Evolutionary conservation across 37 sponge, comb jelly and placozoan species (phyloP), one percentile per base, ranked within the genome.

Genomic region (Amphimedon queenslandica): DNA sequence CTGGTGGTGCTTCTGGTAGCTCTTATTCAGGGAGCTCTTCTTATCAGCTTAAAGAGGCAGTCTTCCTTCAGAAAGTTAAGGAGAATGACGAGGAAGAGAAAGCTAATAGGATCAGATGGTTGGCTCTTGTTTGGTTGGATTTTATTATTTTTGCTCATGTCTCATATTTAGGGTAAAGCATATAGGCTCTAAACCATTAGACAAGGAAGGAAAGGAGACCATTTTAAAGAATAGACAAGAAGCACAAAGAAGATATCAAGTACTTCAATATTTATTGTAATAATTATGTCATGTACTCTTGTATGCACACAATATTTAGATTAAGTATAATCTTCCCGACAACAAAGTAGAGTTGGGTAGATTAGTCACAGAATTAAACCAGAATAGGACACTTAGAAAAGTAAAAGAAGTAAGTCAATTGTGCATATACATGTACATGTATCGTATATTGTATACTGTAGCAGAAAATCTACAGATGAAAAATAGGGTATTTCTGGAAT

Each of bases 71-170:
- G 38, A 36, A 40, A 63, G 82, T 87, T 0, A 37, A 64, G 29
- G 55, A 76, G 39, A 41, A 58, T 25, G 72, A 70, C 3, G 71
- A 31, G 1, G 77, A 87, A 37, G 87, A 87, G 68, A 70, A 67
- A 67, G 73, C 88, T 29, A 72, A 70, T 34, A 76, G 72, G 40
- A 77, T 75, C 24, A 76, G 70, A 71, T 80, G 87, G 87, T 87
- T 47, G 13, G 51, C 8, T 47, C 8, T 18, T 47, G 51, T 18
- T 47, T 13, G 13, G 51, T 47, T 47, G 8, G 13, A 47, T 47
- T 13, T 18, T 47, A 13, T 18, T 47, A 47, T 13, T 18, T 18
- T 47, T 13, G 13, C 34, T 60, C 16, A 5, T 29, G 25, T 61
- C 28, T n/a, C n/a, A n/a, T n/a, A n/a, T 8, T 6, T 47, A 90